Conservation (phyloP, 2,888 invertebrate species). For the Hirtodrosophila duncani region DNA sequence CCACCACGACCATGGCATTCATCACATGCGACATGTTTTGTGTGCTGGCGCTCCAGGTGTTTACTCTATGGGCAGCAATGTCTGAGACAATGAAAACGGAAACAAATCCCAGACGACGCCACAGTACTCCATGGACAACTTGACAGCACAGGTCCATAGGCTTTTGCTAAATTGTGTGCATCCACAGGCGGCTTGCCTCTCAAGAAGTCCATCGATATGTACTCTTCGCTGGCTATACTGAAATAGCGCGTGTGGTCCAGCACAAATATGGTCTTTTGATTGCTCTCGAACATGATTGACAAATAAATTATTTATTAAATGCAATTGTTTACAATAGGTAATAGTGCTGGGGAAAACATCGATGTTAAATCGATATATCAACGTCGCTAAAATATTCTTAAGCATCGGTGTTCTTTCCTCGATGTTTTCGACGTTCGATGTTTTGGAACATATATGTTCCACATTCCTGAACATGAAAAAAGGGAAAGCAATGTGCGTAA, state of each 20-base stretch:
- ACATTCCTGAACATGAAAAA: no score
- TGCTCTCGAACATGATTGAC: conserved; percentile 80
- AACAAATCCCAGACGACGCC: conserved; percentile 98
- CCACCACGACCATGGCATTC: conserved; percentile 89
- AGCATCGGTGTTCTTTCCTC: no score
- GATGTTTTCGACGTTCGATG: no score
- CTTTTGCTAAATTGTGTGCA: conserved; percentile 89
- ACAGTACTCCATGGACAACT: conserved; percentile 96
- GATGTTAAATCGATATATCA: no score
- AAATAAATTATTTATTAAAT: no score
- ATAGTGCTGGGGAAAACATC: no score
- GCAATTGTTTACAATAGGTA: no score
- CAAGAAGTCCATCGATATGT: conserved; percentile 76
- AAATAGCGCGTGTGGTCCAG: conserved; percentile 96
- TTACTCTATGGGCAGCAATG: conserved; percentile 89
- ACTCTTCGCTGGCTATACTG: conserved; percentile 81
- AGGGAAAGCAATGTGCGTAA: no score
- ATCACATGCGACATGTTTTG: conserved; percentile 93
- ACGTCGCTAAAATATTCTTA: no score
- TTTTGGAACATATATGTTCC: no score
- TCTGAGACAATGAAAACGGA: conserved; percentile 93
- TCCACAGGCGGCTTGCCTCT: conserved; percentile 80
- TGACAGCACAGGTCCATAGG: conserved; percentile 97
- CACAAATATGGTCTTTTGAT: conserved; percentile 97
- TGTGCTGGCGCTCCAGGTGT: conserved; percentile 89